These are phyloP conservation scores for Tupiocoris notatus DNA, from an alignment of 2,888 invertebrate genomes.

Conservation along the genomic window DNA sequence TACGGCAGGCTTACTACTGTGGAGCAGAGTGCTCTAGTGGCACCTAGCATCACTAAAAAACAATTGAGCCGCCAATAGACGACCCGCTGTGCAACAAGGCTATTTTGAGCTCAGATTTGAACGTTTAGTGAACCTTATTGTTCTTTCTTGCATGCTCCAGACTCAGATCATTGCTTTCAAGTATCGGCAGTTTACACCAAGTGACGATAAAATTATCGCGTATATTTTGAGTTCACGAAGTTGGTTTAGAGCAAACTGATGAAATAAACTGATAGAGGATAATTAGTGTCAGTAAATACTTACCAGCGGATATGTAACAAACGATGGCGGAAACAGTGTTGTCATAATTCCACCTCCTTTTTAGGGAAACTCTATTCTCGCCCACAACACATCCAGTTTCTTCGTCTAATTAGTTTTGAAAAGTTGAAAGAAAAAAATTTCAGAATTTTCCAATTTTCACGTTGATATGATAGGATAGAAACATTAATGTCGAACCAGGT, in stretches of 20 bases:
- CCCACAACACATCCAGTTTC: slow-evolving; percentile 85
- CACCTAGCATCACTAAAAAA: too few species aligned
- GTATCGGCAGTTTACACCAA: too few species aligned
- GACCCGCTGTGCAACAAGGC: too few species aligned
- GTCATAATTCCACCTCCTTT: slow-evolving; percentile 84
- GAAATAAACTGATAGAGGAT: not conserved
- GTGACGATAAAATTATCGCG: too few species aligned
- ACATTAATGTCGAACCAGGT: not conserved
- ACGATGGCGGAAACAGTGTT: slow-evolving; percentile 83
- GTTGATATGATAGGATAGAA: not conserved
- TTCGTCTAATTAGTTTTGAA: slow-evolving; percentile 64
- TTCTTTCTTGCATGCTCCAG: too few species aligned
- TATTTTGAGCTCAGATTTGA: too few species aligned
- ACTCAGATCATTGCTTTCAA: too few species aligned
- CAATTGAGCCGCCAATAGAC: too few species aligned
- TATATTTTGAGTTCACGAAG: too few species aligned
- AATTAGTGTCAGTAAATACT: slow-evolving; percentile 55
- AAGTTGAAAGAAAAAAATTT: not conserved
- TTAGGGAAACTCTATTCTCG: slow-evolving; percentile 76
- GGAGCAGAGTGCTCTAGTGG: too few species aligned
- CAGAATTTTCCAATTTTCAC: not conserved
- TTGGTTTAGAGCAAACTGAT: not conserved
- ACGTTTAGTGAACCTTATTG: too few species aligned
- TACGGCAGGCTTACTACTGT: too few species aligned
- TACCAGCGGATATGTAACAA: slow-evolving; percentile 75